Percentiles rank a stretch among this genome's conserved stretches.
Conservation (phyloP, 1,140 invertebrate genomes). For the Chelonus insularis region DNA sequence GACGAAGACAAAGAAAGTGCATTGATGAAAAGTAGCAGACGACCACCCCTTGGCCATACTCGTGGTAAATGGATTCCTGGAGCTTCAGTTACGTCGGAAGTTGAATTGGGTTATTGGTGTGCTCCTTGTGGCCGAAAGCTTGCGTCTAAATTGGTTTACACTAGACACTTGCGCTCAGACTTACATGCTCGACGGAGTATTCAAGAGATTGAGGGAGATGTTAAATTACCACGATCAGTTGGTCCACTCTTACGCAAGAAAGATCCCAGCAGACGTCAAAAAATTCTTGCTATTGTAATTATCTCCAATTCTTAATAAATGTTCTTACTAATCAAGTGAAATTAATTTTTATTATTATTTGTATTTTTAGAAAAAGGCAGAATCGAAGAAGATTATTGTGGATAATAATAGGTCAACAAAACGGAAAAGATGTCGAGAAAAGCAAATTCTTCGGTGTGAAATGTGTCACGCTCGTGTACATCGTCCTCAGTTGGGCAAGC, state of each 20-base stretch:
- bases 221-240: slow-evolving; percentile 21
- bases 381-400: neutral
- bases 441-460: slow-evolving; percentile 65
- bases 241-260: slow-evolving; percentile 10
- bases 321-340: no score
- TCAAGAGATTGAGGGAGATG: slow-evolving; percentile 60
- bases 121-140: slow-evolving; percentile 75
- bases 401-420: slow-evolving; percentile 32
- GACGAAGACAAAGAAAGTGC: slow-evolving; percentile 43
- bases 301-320: neutral
- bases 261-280: slow-evolving; percentile 13
- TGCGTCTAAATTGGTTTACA: slow-evolving; percentile 72
- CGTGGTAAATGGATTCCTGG: slow-evolving; percentile 79
- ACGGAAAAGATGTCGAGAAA: slow-evolving; percentile 63
- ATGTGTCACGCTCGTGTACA: slow-evolving; percentile 72
- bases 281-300: slow-evolving; percentile 15
- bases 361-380: neutral
- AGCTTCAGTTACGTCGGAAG: slow-evolving; percentile 46
- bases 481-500: slow-evolving; percentile 74
- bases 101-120: slow-evolving; percentile 69
- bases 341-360: no score
- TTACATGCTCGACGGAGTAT: slow-evolving; percentile 72
- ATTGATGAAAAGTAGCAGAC: slow-evolving; percentile 41
- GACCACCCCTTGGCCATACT: slow-evolving; percentile 69
- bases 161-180: slow-evolving; percentile 73